Conservation (phyloP, 2,797 vertebrate species). For the Lacerta viridis region DNA sequence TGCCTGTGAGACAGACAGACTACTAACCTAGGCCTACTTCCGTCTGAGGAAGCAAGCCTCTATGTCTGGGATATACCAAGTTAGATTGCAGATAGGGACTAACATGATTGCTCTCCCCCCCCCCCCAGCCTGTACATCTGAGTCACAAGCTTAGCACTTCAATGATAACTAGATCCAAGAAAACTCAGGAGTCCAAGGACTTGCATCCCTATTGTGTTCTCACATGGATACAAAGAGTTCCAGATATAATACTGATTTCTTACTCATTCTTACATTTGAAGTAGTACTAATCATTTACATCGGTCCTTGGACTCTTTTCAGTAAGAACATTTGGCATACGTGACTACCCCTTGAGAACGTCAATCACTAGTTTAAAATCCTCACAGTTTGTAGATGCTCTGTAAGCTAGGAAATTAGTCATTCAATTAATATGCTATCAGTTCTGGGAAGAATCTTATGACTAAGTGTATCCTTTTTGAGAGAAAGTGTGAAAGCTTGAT, state of each 20-base stretch:
- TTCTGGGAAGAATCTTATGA: neutral
- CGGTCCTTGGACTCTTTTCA: neutral
- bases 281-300: too few species aligned
- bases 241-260: neutral
- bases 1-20: neutral
- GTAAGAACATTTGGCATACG: neutral
- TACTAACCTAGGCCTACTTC: neutral
- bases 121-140: neutral
- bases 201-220: neutral
- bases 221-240: neutral
- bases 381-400: neutral
- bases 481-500: slow-evolving; percentile 42
- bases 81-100: neutral
- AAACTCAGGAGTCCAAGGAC: neutral
- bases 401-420: neutral
- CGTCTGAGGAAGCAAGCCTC: neutral
- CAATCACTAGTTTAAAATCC: neutral
- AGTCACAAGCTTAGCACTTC: neutral
- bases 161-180: neutral
- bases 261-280: neutral
- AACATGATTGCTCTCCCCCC: neutral
- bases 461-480: neutral
- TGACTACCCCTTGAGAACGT: neutral
- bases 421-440: neutral
- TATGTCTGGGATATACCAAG: neutral